Evolutionary conservation across 2,888 invertebrate genomes (phyloP).

Genomic region (Cheilosia vernalis): DNA sequence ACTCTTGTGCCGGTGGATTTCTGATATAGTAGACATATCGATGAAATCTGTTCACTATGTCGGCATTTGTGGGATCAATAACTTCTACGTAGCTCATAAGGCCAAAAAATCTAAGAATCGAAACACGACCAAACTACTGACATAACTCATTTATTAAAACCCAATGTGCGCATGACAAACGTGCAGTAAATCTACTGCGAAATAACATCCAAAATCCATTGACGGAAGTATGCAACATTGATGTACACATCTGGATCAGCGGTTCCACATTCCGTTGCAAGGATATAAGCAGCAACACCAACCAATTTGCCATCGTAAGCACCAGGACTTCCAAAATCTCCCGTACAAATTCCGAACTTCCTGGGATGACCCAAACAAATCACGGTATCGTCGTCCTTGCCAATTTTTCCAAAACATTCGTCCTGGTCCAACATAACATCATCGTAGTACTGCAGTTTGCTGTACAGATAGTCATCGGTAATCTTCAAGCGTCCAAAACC

Average conservation of each 20-base stretch:
- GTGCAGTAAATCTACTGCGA: background rate
- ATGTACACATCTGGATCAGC: conserved; percentile 79
- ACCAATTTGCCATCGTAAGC: conserved; percentile 78
- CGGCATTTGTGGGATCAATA: too few relatives aligned
- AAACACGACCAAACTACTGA: too few relatives aligned
- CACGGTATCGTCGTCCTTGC: conserved; percentile 48
- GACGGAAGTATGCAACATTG: conserved; percentile 77
- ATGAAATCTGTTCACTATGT: too few relatives aligned
- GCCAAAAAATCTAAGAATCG: too few relatives aligned
- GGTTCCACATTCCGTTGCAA: conserved; percentile 79
- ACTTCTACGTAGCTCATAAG: too few relatives aligned
- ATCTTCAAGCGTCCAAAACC: conserved; percentile 79
- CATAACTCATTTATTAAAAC: too few relatives aligned
- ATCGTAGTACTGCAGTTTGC: conserved; percentile 77
- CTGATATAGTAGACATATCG: too few relatives aligned
- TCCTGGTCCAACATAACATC: conserved; percentile 41
- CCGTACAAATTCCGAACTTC: conserved; percentile 76
- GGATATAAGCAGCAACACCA: conserved; percentile 78
- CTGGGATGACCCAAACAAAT: conserved; percentile 71
- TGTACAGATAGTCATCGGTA: conserved; percentile 76
- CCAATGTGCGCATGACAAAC: too few relatives aligned
- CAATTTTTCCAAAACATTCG: conserved; percentile 46
- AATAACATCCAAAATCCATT: conserved; percentile 78
- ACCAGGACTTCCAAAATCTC: conserved; percentile 81
- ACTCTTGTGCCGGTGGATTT: too few relatives aligned